These are phyloP conservation scores for Ranitomeya variabilis DNA, from an alignment of 2,113 vertebrate species.

Conservation along the genomic window DNA sequence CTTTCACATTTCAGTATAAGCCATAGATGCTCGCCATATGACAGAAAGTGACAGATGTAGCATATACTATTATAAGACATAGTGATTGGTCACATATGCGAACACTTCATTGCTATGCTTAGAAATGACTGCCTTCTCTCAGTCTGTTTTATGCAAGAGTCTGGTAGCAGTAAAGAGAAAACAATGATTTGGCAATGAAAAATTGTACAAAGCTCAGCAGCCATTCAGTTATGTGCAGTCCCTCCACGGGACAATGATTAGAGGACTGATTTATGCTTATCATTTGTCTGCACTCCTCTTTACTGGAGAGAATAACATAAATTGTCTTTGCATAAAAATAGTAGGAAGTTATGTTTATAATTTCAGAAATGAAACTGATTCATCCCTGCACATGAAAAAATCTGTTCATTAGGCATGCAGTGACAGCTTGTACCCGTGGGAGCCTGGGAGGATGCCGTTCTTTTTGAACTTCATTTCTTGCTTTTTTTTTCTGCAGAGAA, in stretches of 20 bases:
- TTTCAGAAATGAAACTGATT: constrained; percentile 58
- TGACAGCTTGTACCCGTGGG: constrained; percentile 59
- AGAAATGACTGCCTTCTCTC: constrained; percentile 27
- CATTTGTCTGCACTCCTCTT: constrained; percentile 40
- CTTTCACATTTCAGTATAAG: neutral
- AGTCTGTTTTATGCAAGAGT: constrained; percentile 22
- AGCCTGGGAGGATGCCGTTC: constrained; percentile 53
- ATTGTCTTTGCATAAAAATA: constrained; percentile 58
- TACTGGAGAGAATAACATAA: constrained; percentile 52
- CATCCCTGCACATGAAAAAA: constrained; percentile 55
- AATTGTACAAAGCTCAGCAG: constrained; percentile 38
- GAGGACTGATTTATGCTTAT: constrained; percentile 50
- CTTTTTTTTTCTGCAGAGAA: constrained; percentile 44
- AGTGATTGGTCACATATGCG: constrained; percentile 40
- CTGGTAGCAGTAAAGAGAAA: constrained; percentile 23
- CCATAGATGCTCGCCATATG: constrained; percentile 18
- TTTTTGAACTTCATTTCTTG: constrained; percentile 54
- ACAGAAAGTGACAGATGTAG: constrained; percentile 34
- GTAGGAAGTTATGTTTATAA: constrained; percentile 58
- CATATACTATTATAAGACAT: constrained; percentile 15
- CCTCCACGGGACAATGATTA: constrained; percentile 51
- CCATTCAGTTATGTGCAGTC: constrained; percentile 42
- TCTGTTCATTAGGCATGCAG: constrained; percentile 57
- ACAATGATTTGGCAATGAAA: constrained; percentile 49
- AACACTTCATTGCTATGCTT: constrained; percentile 30